Percentiles rank a stretch among this genome's conserved stretches.
phyloP scores from a whole-genome alignment of 2,888 invertebrate genomes.

The Apamea monoglypha region DNA sequence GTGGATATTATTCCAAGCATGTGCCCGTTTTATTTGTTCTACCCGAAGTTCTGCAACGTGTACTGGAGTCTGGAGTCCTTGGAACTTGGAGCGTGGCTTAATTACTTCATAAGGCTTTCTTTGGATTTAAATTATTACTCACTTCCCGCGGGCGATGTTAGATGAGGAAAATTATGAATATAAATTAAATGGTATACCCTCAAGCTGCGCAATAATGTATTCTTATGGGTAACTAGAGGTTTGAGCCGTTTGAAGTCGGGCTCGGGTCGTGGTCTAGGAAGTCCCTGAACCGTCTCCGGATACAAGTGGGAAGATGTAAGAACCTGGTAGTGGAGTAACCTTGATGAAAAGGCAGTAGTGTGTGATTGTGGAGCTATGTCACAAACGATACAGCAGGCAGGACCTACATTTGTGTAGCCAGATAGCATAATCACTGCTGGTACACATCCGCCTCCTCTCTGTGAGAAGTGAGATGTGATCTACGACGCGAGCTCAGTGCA shows the following conservation, averaged over 20 bases:
- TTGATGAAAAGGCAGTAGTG: background rate
- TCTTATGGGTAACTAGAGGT: background rate
- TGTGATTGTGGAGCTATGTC: background rate
- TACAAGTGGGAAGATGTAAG: no score
- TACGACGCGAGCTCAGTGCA: no score
- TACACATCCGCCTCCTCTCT: no score
- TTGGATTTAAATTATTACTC: slow-evolving; percentile 41
- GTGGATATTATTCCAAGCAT: slow-evolving; percentile 36
- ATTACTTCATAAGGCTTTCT: slow-evolving; percentile 48
- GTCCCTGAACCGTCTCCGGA: no score
- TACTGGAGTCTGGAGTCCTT: slow-evolving; percentile 20
- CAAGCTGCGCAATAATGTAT: background rate
- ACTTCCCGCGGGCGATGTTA: background rate
- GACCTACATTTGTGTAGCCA: no score
- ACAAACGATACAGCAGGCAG: no score
- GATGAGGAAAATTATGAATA: background rate
- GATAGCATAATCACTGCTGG: no score
- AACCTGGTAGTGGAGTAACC: no score
- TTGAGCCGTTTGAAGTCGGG: background rate
- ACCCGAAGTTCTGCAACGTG: slow-evolving; percentile 17
- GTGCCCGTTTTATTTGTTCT: slow-evolving; percentile 42
- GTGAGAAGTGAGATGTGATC: no score
- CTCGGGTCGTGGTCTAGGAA: no score
- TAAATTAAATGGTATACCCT: background rate
- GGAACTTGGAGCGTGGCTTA: slow-evolving; percentile 27